Evolutionary conservation across 2,888 invertebrate species (phyloP).

Genomic region (Lepas anatifera): DNA sequence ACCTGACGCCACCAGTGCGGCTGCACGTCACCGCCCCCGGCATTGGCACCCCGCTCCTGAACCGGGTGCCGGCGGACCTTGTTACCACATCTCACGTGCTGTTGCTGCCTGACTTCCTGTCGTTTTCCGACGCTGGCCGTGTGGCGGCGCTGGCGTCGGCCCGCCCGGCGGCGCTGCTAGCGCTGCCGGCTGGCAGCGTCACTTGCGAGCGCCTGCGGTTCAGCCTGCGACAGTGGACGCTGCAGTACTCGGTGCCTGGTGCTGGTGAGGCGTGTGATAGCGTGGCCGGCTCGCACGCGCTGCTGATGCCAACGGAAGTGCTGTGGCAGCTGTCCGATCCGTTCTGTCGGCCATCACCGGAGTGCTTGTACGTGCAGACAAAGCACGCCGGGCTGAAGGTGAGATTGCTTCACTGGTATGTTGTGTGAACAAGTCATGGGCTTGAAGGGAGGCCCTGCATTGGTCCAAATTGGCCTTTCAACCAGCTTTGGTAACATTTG

Average conservation of each 20-base stretch:
- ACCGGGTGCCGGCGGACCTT: constrained; percentile 28
- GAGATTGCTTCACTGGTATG: too few species aligned
- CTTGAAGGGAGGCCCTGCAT: too few species aligned
- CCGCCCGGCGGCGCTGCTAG: not conserved
- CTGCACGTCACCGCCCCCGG: constrained; percentile 28
- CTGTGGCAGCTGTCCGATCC: constrained; percentile 59
- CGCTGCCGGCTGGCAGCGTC: constrained; percentile 30
- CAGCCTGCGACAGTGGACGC: constrained; percentile 64
- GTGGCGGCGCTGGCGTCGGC: constrained; percentile 44
- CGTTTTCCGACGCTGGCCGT: constrained; percentile 50
- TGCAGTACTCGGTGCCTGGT: constrained; percentile 44
- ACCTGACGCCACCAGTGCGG: not conserved
- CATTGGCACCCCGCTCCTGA: constrained; percentile 27
- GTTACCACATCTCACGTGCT: constrained; percentile 51
- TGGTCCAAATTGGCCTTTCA: too few species aligned
- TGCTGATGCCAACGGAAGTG: constrained; percentile 52
- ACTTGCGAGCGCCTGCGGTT: constrained; percentile 50
- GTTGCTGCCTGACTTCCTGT: constrained; percentile 65
- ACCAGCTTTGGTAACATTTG: too few species aligned
- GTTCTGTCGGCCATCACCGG: constrained; percentile 64
- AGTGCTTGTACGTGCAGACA: constrained; percentile 70
- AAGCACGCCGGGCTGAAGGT: constrained; percentile 56
- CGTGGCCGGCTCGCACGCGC: constrained; percentile 63
- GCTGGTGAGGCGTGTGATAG: constrained; percentile 50
- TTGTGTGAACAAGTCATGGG: too few species aligned